Conservation (phyloP, 1,140 invertebrate genomes). For the Trinorchestia longiramus region DNA sequence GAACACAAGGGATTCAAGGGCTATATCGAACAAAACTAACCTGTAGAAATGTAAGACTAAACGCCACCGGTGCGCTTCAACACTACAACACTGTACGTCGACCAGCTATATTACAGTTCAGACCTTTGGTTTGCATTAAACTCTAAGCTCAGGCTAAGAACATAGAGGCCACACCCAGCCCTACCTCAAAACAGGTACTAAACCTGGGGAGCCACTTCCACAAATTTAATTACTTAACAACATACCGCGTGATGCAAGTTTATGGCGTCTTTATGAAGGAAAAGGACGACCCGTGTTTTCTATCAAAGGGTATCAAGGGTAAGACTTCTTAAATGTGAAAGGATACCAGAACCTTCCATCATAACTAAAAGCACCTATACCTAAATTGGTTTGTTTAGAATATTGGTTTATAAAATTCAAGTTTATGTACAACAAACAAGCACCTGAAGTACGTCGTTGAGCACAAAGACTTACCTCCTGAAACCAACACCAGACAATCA, state of each 20-base stretch:
- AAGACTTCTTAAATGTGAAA: neutral
- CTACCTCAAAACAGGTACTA: neutral
- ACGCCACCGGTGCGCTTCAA: neutral
- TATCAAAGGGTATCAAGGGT: neutral
- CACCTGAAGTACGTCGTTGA: constrained; percentile 9
- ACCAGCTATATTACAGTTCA: neutral
- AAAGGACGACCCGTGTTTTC: neutral
- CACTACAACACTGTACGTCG: neutral
- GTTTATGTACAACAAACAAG: neutral
- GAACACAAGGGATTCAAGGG: neutral
- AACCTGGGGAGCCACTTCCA: neutral
- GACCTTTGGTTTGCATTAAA: neutral
- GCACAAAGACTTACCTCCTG: neutral
- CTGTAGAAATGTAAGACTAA: neutral
- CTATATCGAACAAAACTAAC: neutral
- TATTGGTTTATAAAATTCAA: neutral
- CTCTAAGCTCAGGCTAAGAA: too few species aligned
- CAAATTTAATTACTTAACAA: neutral
- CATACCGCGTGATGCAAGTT: neutral
- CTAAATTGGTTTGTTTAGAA: neutral
- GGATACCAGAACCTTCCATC: neutral
- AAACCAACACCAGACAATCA: neutral
- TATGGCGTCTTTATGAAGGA: neutral
- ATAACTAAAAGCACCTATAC: neutral
- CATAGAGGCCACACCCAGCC: neutral